These are phyloP conservation scores for Epinephelus awoara DNA, from an alignment of 2,797 vertebrate genomes.

Conservation along the genomic window DNA sequence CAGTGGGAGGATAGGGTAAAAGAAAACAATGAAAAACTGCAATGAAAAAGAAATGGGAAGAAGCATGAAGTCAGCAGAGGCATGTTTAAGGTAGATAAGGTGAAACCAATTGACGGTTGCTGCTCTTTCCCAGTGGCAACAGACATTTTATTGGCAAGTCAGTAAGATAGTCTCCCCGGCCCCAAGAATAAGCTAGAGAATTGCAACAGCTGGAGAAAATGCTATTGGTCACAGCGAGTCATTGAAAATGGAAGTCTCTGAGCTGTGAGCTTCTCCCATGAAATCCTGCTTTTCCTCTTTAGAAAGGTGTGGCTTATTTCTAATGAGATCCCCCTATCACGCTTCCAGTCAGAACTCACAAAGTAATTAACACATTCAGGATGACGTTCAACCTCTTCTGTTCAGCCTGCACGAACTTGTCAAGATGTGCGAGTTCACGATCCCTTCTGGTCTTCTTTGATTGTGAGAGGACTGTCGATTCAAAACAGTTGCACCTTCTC, in stretches of 20 bases:
- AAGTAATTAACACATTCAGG: slow-evolving; percentile 73
- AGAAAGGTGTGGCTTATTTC: slow-evolving; percentile 67
- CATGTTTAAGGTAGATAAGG: slow-evolving; percentile 87
- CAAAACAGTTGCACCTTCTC: background rate
- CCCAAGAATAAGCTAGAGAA: slow-evolving; percentile 79
- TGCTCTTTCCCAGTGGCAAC: slow-evolving; percentile 76
- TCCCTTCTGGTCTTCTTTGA: background rate
- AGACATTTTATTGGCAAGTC: slow-evolving; percentile 83
- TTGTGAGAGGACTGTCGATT: background rate
- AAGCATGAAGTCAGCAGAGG: slow-evolving; percentile 77
- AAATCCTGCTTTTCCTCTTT: slow-evolving; percentile 72
- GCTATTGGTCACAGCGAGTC: slow-evolving; percentile 82
- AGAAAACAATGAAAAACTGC: slow-evolving; percentile 66
- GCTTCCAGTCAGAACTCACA: slow-evolving; percentile 55
- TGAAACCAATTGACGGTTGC: slow-evolving; percentile 81
- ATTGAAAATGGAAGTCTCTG: slow-evolving; percentile 76
- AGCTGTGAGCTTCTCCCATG: slow-evolving; percentile 70
- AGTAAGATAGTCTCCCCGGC: slow-evolving; percentile 75
- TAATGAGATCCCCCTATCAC: slow-evolving; percentile 68
- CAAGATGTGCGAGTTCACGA: slow-evolving; percentile 18
- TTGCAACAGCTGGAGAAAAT: slow-evolving; percentile 83
- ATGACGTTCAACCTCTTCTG: slow-evolving; percentile 26
- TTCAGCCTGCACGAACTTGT: slow-evolving; percentile 45
- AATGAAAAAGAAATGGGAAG: slow-evolving; percentile 65
- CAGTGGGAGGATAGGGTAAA: slow-evolving; percentile 26